Evolutionary conservation across 2,888 invertebrate species (phyloP), one percentile per base, ranked within the genome.

Genomic region (Euplexia lucipara): DNA sequence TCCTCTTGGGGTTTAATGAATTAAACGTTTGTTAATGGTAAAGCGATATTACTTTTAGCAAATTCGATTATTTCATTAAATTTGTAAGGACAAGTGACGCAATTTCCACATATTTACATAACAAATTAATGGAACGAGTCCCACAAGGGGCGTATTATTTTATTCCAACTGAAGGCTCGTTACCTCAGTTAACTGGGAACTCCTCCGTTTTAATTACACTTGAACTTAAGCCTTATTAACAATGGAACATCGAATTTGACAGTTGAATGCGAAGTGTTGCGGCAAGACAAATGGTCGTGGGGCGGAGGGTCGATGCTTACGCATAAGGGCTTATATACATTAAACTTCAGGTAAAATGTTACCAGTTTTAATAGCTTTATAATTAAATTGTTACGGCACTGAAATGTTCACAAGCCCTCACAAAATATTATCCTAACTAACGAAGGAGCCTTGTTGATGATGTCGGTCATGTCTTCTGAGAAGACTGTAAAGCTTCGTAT

Each of bases 161-260:
- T 70, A 70, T 73, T 69, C 42, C 34, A 58, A 74, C 41, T 53
- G 58, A 64, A 65, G 68, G 12, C 64, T 69, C 70, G 57, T 68
- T 74, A 63, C 75, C 54, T 79, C 61, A 64, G 71, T 78, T 74
- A 72, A 70, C 68, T 68, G 59, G 58, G 32, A 75, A 66, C 69
- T 74, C 70, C 70, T 72, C 54, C 68, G 72, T 76, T 78, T 79
- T 81, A 82, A 81, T 85, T 82, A 81, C 81, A 82, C 81, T 83
- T 81, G 76, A 83, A 82, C 82, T 82, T 75, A 79, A 84, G 82
- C 78, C 79, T 84, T 83, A 85, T 84, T 87, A 84, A 86, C 85
- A 82, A 83, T 78, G 82, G 60, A 82, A 86, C 83, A 88, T 87
- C 84, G 85, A 85, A 86, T 88, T 88, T 88, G 89, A 88, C 88